A percentile compares a stretch with the other conserved stretches of the same genome.
These are phyloP conservation scores for Coregonus sp. DNA, from an alignment of 2,797 vertebrate genomes.

Conservation along the genomic window DNA sequence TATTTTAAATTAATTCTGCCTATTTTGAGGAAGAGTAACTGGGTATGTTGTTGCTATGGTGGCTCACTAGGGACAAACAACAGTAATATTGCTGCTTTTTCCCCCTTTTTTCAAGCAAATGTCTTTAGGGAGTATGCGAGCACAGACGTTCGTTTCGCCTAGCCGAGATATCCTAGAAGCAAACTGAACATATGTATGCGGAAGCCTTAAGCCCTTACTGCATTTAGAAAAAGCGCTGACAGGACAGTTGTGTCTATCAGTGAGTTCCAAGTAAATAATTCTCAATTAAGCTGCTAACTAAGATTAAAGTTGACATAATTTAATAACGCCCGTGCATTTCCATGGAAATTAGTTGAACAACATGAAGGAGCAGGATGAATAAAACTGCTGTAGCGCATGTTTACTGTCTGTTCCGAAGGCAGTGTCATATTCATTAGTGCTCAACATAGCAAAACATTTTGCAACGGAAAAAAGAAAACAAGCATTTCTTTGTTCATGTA, in stretches of 20 bases:
- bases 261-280: not conserved
- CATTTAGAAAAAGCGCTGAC: not conserved
- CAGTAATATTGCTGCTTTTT: too few relatives aligned
- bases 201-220: not conserved
- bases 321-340: not conserved
- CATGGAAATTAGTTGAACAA: not conserved
- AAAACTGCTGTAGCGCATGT: not conserved
- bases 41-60: too few relatives aligned
- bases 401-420: not conserved
- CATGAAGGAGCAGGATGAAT: not conserved
- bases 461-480: not conserved
- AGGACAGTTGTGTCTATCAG: not conserved
- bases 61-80: too few relatives aligned
- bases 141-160: too few relatives aligned
- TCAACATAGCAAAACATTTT: not conserved
- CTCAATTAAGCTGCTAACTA: not conserved
- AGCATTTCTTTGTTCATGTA: not conserved
- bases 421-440: not conserved
- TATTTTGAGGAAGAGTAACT: too few relatives aligned
- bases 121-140: too few relatives aligned
- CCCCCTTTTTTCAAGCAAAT: too few relatives aligned
- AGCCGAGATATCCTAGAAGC: too few relatives aligned
- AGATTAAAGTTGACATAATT: not conserved
- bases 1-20: too few relatives aligned
- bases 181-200: too few relatives aligned